Base-by-base conservation (phyloP, 2,888 invertebrate genomes). In the Ophion obscuratus region DNA sequence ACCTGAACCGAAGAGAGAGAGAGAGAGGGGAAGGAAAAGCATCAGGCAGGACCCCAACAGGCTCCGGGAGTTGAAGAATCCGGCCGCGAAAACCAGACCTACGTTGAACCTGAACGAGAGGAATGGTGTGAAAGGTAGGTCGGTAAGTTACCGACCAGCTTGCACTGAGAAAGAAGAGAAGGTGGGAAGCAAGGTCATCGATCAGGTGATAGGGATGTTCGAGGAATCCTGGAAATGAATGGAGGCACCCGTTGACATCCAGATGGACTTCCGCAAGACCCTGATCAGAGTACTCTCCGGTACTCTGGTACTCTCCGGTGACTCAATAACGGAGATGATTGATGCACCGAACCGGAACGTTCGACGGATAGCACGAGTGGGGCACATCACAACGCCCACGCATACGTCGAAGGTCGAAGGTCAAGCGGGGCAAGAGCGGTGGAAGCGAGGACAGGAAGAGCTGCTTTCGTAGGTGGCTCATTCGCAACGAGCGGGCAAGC, bases 361-460 rank as follows among this genome's bases (percentile, higher is more conserved):
- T 27, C 17, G 24, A 44, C 24, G 9, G 24, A 44, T 14, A 17
- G 4, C 3, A 31, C 31, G 11, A 24, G 24, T 17, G 44, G 44
- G 47, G 14, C 3, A n/a, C 3, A n/a, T 14, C 7, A 47, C 20
- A 10, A 57, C 2, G 27, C 17, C 53, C 6, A 57, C 6, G 20
- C 53, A 36, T 17, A 36, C 3, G n/a, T 24, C 9, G 31, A 53
- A 36, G n/a, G 31, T 27, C 27, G 11, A 40, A 27, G 70, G 44
- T 70, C 47, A 27, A 24, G 11, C 20, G 10, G 14, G n/a, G 44
- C 68, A 20, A 27, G 64, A 64, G 64, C 27, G 24, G 68, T 17
- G 67, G 67, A 40, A 81, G 27, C 64, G 87, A 86, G 87, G 89
- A 91, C 89, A 87, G 78, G 87, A 76, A 89, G 88, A 89, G 79